A percentile compares a stretch with the other conserved stretches of the same genome.
These are phyloP conservation scores for Oscarella lobularis DNA, from an alignment of 37 sponge, comb jelly and placozoan species.

Conservation along the genomic window DNA sequence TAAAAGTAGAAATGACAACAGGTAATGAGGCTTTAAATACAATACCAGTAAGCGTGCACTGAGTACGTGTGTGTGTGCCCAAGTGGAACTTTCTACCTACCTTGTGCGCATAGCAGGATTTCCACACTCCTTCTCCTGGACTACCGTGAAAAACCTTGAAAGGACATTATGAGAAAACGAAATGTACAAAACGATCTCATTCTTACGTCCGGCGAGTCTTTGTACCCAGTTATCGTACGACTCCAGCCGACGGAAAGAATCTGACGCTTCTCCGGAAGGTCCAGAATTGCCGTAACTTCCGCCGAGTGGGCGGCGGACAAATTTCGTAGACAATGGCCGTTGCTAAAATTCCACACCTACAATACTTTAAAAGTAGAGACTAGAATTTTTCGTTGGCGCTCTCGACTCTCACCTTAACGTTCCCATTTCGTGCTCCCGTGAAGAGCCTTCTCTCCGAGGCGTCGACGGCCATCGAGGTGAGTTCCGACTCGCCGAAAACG, in stretches of 20 bases:
- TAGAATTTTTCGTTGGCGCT: background rate
- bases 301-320: slow-evolving; percentile 29
- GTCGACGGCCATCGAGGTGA: slow-evolving; percentile 82
- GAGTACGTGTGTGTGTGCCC: too few species aligned
- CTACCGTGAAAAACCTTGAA: background rate
- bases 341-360: slow-evolving; percentile 40
- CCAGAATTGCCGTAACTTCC: slow-evolving; percentile 62
- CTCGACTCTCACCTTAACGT: slow-evolving; percentile 85
- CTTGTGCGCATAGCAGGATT: background rate
- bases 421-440: slow-evolving; percentile 78
- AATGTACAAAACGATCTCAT: background rate
- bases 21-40: too few species aligned
- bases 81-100: too few species aligned
- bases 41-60: too few species aligned
- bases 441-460: slow-evolving; percentile 47
- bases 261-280: slow-evolving; percentile 41
- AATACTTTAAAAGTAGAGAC: background rate
- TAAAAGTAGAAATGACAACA: background rate
- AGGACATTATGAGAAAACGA: background rate
- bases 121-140: slow-evolving; percentile 6
- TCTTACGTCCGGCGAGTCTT: slow-evolving; percentile 28
- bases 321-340: slow-evolving; percentile 54
- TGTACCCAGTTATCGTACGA: slow-evolving; percentile 48
- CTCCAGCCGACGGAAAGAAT: slow-evolving; percentile 83
- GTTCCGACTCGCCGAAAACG: slow-evolving; percentile 65